These are phyloP conservation scores for Aramus guarauna DNA, from an alignment of 2,113 vertebrate genomes.

Conservation along the genomic window DNA sequence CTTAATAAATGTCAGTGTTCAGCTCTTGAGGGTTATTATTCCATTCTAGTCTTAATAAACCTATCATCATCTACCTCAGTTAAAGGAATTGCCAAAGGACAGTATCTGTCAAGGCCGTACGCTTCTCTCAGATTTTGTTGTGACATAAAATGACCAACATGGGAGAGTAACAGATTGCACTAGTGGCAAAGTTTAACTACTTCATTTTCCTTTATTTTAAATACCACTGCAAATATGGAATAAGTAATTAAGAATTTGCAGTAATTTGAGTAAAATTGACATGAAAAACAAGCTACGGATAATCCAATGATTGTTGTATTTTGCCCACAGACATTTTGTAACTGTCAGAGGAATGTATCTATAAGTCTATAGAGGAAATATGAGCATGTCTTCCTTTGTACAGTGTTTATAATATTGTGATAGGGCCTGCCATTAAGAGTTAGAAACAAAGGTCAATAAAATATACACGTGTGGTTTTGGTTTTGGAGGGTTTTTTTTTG, in stretches of 20 bases:
- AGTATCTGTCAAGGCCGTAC: background rate
- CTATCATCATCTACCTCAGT: background rate
- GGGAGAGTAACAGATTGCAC: background rate
- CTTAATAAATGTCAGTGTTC: background rate
- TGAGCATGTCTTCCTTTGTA: background rate
- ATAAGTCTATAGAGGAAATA: background rate
- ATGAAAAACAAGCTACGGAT: background rate
- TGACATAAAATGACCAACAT: background rate
- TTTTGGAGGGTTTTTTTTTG: too few species aligned
- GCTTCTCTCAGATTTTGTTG: background rate
- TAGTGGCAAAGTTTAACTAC: background rate
- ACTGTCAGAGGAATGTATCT: background rate
- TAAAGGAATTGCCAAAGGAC: background rate
- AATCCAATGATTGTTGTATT: background rate
- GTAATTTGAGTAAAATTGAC: background rate
- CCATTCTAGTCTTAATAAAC: background rate
- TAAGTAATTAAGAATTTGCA: background rate
- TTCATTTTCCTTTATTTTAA: background rate
- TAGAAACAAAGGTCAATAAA: background rate
- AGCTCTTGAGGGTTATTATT: background rate
- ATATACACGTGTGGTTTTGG: accelerated
- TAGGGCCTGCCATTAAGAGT: background rate
- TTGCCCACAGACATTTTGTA: background rate
- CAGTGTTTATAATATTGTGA: background rate
- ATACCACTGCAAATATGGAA: background rate